Percentiles rank a stretch among this genome's conserved stretches.
phyloP scores from a whole-genome alignment of 2,797 vertebrate species.

The Buphagus erythrorhynchus region DNA sequence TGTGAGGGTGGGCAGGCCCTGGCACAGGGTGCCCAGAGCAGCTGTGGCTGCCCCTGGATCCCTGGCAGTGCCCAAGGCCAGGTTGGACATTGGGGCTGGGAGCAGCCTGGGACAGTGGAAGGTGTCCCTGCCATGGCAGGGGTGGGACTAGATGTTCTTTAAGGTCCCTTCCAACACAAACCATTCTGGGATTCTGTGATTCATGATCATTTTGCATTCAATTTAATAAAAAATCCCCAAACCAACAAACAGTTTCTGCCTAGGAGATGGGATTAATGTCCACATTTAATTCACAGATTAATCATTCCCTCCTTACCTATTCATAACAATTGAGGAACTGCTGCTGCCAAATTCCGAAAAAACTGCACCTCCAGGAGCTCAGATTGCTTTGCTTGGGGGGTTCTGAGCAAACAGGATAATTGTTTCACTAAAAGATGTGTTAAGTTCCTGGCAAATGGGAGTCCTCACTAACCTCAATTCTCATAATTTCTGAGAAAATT shows the following conservation, averaged over 20 bases:
- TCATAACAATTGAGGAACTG: background rate
- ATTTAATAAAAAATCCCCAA: background rate
- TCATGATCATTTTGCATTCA: background rate
- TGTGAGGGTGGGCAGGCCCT: background rate
- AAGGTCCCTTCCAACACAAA: background rate
- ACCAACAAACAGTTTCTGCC: background rate
- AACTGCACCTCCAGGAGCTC: background rate
- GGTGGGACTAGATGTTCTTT: accelerated
- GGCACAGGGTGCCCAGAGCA: background rate
- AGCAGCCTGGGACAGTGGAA: background rate
- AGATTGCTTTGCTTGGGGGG: background rate
- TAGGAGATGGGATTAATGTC: background rate
- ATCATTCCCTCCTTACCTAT: constrained; percentile 37
- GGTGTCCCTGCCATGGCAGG: background rate
- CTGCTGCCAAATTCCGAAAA: background rate
- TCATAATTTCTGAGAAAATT: background rate
- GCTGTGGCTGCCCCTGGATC: background rate
- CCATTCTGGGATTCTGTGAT: background rate
- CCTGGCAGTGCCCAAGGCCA: background rate
- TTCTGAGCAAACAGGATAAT: background rate
- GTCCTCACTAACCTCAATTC: background rate
- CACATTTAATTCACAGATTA: constrained; percentile 23
- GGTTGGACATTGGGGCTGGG: background rate
- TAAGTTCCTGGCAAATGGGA: background rate
- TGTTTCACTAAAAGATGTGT: background rate